Evolutionary conservation across 2,113 vertebrate species (phyloP), one percentile per base, ranked within the genome.

Genomic region (Notiomystis cincta): DNA sequence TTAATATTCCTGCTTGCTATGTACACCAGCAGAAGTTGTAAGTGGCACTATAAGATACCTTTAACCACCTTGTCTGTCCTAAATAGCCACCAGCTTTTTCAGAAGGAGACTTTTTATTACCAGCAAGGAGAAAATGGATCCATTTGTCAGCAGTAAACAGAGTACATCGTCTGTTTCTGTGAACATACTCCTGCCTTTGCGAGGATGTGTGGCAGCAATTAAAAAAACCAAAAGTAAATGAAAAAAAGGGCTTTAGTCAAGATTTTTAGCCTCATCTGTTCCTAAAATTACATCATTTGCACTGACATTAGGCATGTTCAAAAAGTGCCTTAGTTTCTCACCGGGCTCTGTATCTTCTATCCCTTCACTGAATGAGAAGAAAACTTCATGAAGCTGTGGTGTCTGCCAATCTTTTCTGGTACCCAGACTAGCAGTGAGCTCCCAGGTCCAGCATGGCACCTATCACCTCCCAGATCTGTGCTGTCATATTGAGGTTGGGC

Each of bases 171-270:
- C 60, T 50, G 51, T 69, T 84, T 84, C 56, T 96, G 58, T 61
- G 80, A 81, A 19, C 0, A 0, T 50, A 11, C 40, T n/a, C 16
- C 12, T 93, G 70, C 53, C 54, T 86, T 28, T 5, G 1, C 0
- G 0, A n/a, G 54, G 38, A 25, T 65, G 60, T 90, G 67, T 78
- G 71, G 38, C 82, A 91, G 86, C 18, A 71, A 47, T 65, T 64
- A 18, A 70, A 65, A 67, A 76, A 37, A 38, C 1, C 6, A 44
- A 25, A 61, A 15, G 27, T 42, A 35, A 57, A 47, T 61, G 3
- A 53, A 28, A 60, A 60, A 56, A 38, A 50, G 18, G 67, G 93
- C 28, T 78, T 78, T 58, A 64, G 48, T 86, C 37, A 79, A 66
- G 48, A 57, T 20, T 78, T 91, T 81, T 53, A 82, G 54, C 50